Conservation (phyloP, 2,797 vertebrate species). For the Coregonus ussuriensis region DNA sequence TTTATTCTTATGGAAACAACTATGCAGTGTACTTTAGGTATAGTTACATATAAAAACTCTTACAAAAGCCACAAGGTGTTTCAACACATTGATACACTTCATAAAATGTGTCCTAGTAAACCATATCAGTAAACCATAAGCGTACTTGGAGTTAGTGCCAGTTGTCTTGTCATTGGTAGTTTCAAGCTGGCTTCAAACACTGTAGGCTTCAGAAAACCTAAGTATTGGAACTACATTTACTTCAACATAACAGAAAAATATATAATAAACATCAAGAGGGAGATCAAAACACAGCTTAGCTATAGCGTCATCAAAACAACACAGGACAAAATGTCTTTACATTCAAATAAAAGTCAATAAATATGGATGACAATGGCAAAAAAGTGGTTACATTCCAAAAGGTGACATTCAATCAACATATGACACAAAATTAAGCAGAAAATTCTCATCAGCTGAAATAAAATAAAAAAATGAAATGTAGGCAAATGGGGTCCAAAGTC, state of each 20-base stretch:
- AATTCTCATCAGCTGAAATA: conserved; percentile 17
- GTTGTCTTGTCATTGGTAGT: conserved; percentile 1
- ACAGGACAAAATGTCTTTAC: not conserved
- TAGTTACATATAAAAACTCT: not conserved
- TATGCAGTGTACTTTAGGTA: not conserved
- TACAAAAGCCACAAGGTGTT: conserved; percentile 41
- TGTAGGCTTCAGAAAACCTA: not conserved
- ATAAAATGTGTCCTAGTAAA: conserved; percentile 1
- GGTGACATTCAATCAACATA: conserved; percentile 40
- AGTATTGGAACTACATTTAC: not conserved
- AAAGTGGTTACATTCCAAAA: conserved; percentile 55
- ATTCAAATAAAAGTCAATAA: conserved; percentile 34
- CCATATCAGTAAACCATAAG: not conserved
- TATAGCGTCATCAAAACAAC: conserved; percentile 30
- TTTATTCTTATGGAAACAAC: not conserved
- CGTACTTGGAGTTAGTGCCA: not conserved
- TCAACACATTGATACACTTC: conserved; percentile 14
- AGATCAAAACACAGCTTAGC: conserved; percentile 28
- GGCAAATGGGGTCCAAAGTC: conserved; percentile 36
- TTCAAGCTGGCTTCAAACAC: not conserved
- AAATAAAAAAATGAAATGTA: conserved; percentile 35
- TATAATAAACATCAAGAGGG: not conserved
- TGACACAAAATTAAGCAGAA: conserved; percentile 44
- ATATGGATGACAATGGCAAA: conserved; percentile 24
- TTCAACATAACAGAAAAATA: not conserved